Percentiles rank a stretch among this genome's conserved stretches.
These are phyloP conservation scores for Drosophila algonquin DNA, from an alignment of 2,888 invertebrate genomes.

Conservation along the genomic window DNA sequence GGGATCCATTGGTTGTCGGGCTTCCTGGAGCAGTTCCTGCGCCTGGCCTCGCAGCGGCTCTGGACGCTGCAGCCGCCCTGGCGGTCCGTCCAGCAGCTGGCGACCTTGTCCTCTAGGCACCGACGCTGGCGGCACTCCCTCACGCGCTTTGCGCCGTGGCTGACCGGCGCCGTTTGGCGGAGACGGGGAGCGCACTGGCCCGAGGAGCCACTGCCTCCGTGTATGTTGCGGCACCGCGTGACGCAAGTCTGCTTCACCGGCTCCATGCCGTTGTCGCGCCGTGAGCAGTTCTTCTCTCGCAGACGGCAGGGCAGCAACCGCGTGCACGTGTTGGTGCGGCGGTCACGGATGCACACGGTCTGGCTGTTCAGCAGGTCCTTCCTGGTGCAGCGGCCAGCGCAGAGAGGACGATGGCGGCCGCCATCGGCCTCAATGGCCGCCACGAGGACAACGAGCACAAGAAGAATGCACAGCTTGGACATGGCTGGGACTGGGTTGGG, in stretches of 20 bases:
- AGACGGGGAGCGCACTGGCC: conserved; percentile 37
- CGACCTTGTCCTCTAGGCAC: conserved; percentile 21
- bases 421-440: conserved; percentile 33
- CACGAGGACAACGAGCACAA: conserved; percentile 50
- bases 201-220: conserved; percentile 8
- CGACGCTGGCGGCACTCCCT: conserved; percentile 4
- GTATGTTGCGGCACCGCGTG: conserved; percentile 39
- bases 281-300: conserved; percentile 66
- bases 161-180: neutral
- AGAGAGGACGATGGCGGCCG: conserved; percentile 1
- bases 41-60: conserved; percentile 57
- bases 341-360: conserved; percentile 56
- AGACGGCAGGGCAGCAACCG: conserved; percentile 56
- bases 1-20: conserved; percentile 26
- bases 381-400: conserved; percentile 52
- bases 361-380: conserved; percentile 34
- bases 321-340: conserved; percentile 49
- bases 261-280: conserved; percentile 23
- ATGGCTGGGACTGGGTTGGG: conserved; percentile 3
- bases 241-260: conserved; percentile 6
- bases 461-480: conserved; percentile 47
- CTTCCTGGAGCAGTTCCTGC: conserved; percentile 55
- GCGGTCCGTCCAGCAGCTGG: conserved; percentile 54
- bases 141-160: conserved; percentile 13
- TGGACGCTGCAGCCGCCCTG: conserved; percentile 50